These are phyloP conservation scores for Theonella swinhoei DNA, from an alignment of 37 sponge, comb jelly and placozoan genomes.

Conservation along the genomic window DNA sequence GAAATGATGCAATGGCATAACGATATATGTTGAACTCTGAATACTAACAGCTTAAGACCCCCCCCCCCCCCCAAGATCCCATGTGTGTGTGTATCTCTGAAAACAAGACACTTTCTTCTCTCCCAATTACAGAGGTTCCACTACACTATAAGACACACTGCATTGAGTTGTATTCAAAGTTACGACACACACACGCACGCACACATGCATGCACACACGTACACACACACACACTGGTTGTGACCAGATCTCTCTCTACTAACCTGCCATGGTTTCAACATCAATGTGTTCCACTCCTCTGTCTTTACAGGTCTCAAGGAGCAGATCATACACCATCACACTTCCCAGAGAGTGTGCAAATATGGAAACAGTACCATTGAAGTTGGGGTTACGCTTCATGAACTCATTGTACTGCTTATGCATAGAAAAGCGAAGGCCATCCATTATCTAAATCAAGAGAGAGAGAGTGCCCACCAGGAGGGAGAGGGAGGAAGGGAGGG, in stretches of 20 bases:
- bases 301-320: slow-evolving; percentile 32
- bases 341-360: slow-evolving; percentile 92
- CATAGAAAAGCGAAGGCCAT: slow-evolving; percentile 52
- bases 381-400: slow-evolving; percentile 75
- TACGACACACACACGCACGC: too few relatives aligned
- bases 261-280: background rate
- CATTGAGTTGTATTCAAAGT: too few relatives aligned
- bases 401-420: slow-evolving; percentile 68
- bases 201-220: too few relatives aligned
- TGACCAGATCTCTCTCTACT: too few relatives aligned
- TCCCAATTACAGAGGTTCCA: background rate
- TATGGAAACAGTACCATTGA: slow-evolving; percentile 78
- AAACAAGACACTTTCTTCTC: background rate
- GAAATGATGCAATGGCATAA: too few relatives aligned
- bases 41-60: too few relatives aligned
- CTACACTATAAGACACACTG: slow-evolving; percentile 4
- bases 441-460: slow-evolving; percentile 46
- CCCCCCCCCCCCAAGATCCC: too few relatives aligned
- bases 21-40: too few relatives aligned
- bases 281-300: slow-evolving; percentile 2
- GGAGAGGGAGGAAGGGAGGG: background rate
- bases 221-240: too few relatives aligned
- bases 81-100: too few relatives aligned
- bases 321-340: slow-evolving; percentile 83
- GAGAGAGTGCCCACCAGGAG: background rate